Conservation (phyloP, 2,797 vertebrate genomes). For the Sebastes ruberrimus region DNA sequence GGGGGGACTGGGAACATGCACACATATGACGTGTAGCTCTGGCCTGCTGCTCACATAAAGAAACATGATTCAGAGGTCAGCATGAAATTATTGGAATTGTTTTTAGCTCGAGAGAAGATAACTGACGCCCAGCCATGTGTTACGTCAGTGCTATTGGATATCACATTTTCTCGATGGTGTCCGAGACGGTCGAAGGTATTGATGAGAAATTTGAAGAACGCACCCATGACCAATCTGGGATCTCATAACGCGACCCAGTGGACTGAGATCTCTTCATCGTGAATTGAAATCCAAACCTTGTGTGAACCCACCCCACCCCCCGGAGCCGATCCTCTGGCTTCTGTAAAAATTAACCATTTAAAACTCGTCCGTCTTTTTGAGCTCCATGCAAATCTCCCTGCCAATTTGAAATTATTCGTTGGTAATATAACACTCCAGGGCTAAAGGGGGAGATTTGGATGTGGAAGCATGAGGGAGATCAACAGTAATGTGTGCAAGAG, state of each 20-base stretch:
- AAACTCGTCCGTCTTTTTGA: constrained; percentile 57
- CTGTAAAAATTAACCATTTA: constrained; percentile 66
- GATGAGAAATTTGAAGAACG: constrained; percentile 58
- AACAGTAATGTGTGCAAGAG: constrained; percentile 7
- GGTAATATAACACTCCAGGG: constrained; percentile 50
- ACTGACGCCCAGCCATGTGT: constrained; percentile 13
- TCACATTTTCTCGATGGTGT: constrained; percentile 15
- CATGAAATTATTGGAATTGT: constrained; percentile 44
- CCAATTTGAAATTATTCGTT: constrained; percentile 39
- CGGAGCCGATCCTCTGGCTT: constrained; percentile 27
- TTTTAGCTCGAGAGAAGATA: constrained; percentile 17
- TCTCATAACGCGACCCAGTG: constrained; percentile 18
- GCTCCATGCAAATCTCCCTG: constrained; percentile 65
- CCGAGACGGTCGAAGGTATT: constrained; percentile 26
- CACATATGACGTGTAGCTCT: not conserved
- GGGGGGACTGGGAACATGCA: not conserved
- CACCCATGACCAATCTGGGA: constrained; percentile 41
- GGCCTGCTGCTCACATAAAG: not conserved
- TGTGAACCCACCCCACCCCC: constrained; percentile 59
- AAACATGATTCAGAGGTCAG: constrained; percentile 28
- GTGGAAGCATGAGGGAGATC: constrained; percentile 3
- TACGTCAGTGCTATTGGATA: constrained; percentile 24
- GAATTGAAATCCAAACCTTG: constrained; percentile 75
- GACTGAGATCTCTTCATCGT: constrained; percentile 31
- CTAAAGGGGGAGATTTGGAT: constrained; percentile 29